phyloP scores from a whole-genome alignment of 92 coral and sea anemone species.

The Nematostella vectensis region DNA sequence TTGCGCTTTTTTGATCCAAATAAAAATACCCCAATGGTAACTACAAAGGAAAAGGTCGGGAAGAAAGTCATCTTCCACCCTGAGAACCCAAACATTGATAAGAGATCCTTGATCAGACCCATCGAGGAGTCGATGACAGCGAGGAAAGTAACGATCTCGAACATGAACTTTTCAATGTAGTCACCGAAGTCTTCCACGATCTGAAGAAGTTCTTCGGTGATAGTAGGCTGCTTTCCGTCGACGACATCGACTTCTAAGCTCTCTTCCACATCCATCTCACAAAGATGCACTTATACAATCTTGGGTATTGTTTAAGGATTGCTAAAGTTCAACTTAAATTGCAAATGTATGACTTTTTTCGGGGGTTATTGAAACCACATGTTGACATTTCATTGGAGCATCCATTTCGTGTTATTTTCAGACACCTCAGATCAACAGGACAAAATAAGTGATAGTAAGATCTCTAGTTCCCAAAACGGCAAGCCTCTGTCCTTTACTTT shows the following conservation, averaged over 20 bases:
- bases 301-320: too few species aligned
- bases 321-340: too few species aligned
- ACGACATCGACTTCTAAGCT: constrained; percentile 4
- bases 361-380: too few species aligned
- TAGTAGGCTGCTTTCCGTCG: constrained; percentile 53
- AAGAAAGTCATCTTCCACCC: constrained; percentile 90
- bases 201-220: constrained; percentile 72
- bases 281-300: neutral
- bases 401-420: too few species aligned
- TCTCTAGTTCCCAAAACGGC: too few species aligned
- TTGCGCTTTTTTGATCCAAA: constrained; percentile 87
- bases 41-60: constrained; percentile 75
- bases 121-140: constrained; percentile 80
- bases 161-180: constrained; percentile 86
- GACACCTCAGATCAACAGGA: too few species aligned
- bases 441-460: too few species aligned
- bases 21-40: constrained; percentile 68
- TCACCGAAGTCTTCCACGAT: constrained; percentile 80
- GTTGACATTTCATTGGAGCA: too few species aligned
- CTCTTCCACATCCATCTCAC: constrained; percentile 13
- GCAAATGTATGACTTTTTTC: too few species aligned
- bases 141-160: constrained; percentile 80
- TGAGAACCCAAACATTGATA: constrained; percentile 63
- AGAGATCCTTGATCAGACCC: constrained; percentile 80
- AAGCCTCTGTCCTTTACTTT: too few species aligned